Conservation (phyloP, 2,113 vertebrate genomes). For the Tursiops truncatus region DNA sequence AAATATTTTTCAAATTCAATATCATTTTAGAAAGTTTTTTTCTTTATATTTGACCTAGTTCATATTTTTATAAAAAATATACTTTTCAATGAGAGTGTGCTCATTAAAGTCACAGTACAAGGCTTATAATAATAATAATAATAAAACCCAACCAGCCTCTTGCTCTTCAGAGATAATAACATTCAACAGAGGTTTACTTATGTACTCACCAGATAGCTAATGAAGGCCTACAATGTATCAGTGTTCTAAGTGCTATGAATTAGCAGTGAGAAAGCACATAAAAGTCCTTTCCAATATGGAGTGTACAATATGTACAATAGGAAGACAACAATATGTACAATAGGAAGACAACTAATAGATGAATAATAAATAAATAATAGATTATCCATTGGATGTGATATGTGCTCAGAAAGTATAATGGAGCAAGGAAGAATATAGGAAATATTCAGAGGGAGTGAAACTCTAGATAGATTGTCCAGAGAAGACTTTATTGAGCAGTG, state of each 20-base stretch:
- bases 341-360: neutral
- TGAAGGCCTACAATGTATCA: neutral
- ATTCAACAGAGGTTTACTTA: neutral
- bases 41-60: neutral
- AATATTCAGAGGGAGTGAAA: neutral
- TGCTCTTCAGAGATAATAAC: neutral
- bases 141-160: neutral
- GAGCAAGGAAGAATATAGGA: neutral
- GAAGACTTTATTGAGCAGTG: neutral
- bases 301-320: neutral
- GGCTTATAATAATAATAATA: neutral
- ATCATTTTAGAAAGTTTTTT: neutral
- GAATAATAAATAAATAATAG: neutral
- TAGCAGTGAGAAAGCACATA: neutral
- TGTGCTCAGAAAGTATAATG: neutral
- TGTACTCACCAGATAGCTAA: neutral
- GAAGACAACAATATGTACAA: neutral
- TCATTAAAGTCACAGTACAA: neutral
- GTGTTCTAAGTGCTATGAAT: neutral
- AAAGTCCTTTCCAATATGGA: neutral
- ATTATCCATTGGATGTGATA: neutral
- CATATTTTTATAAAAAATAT: neutral
- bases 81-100: neutral
- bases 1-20: neutral
- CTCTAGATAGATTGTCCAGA: neutral